Base-by-base conservation (phyloP, 2,888 invertebrate species). In the Idaea aversata region DNA sequence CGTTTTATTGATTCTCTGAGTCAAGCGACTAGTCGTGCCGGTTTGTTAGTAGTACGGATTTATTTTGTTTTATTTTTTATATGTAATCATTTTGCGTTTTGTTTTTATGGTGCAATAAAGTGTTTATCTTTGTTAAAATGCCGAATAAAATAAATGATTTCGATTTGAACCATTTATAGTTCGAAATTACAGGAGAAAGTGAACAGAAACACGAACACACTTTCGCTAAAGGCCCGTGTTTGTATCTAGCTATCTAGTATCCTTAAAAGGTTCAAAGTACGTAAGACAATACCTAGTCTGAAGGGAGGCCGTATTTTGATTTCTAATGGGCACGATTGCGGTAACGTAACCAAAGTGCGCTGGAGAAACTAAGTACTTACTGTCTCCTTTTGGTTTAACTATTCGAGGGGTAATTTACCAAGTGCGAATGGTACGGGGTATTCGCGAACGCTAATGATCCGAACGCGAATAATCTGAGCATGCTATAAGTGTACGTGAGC, bases 161-260 rank as follows among this genome's bases (percentile, higher is more conserved):
- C 25, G 25, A 25, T 25, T 25, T 25, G 25, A 13, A 47, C 47
- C 4, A 47, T 47, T 47, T 47, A 10, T 10, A 47, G 47, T 13
- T 47, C 47, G 47, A 70, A 70, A 71, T 72, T 64, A 68, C 61
- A 70, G 70, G 72, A 67, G 71, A 72, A 70, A 74, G 73, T 72
- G 67, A 68, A 25, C 25, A 25, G 25, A 25, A 25, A 25, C 25
- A 25, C 25, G 25, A 57, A 64, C 67, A 68, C 64, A 72, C 73
- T 74, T 72, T 74, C 72, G 69, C 70, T 72, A 65, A 67, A 68
- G 72, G 67, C 67, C 71, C 69, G 69, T 64, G 66, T 68, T 67
- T 68, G 67, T 67, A 68, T 63, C 67, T 63, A 69, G 60, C 64
- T 67, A 68, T 63, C 67, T 63, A 69, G 60, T 65, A 62, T 72